Evolutionary conservation across 1,140 invertebrate genomes (phyloP).

Genomic region (Cecropterus lyciades): DNA sequence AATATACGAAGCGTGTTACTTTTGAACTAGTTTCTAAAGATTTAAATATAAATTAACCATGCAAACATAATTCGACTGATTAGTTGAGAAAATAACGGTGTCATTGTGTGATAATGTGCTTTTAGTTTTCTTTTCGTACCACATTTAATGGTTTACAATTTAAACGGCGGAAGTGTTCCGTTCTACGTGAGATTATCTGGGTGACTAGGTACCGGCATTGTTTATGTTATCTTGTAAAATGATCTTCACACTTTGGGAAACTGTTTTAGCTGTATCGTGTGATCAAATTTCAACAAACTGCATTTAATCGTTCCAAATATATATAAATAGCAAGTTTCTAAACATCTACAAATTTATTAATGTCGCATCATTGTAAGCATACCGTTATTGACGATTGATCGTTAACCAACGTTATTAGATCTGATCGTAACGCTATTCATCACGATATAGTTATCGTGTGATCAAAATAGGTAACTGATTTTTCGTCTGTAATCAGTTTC

Average conservation of each 20-base stretch:
- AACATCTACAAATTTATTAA: slow-evolving; percentile 37
- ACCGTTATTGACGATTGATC: slow-evolving; percentile 59
- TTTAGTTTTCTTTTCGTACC: slow-evolving; percentile 38
- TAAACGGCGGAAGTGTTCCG: slow-evolving; percentile 63
- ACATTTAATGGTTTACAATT: slow-evolving; percentile 48
- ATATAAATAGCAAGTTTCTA: not conserved
- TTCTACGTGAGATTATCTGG: slow-evolving; percentile 55
- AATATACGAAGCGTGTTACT: too few relatives aligned
- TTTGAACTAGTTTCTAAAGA: too few relatives aligned
- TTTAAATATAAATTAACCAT: not conserved
- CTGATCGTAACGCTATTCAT: slow-evolving; percentile 54
- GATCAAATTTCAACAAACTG: slow-evolving; percentile 15
- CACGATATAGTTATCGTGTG: slow-evolving; percentile 49
- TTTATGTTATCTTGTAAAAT: slow-evolving; percentile 18
- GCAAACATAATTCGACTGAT: slow-evolving; percentile 45
- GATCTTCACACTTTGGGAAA: slow-evolving; percentile 17
- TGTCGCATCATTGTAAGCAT: slow-evolving; percentile 54
- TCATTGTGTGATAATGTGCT: slow-evolving; percentile 45
- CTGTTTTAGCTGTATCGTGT: slow-evolving; percentile 6
- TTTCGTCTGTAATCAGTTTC: slow-evolving; percentile 32
- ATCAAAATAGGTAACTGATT: slow-evolving; percentile 49
- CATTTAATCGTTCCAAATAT: not conserved
- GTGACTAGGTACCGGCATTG: slow-evolving; percentile 35
- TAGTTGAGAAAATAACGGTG: slow-evolving; percentile 48
- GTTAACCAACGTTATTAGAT: slow-evolving; percentile 58